Percentiles rank a stretch among this genome's conserved stretches.
phyloP scores from a whole-genome alignment of 2,113 vertebrate genomes.

The Sinocyclocheilus anshuiensis region DNA sequence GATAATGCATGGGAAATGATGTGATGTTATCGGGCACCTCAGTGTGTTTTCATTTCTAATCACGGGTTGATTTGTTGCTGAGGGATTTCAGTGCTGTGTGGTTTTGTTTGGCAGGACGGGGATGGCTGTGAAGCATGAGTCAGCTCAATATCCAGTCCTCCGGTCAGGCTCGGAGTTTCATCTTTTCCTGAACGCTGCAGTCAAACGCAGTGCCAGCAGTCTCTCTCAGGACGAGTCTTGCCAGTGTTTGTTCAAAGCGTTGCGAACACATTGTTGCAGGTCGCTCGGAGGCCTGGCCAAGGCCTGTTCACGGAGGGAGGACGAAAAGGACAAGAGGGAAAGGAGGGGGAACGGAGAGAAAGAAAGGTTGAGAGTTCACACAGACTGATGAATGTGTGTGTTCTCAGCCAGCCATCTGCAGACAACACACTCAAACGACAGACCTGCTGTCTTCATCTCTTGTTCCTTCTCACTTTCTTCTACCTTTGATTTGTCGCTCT shows the following conservation, averaged over 20 bases:
- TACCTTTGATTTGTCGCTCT: neutral
- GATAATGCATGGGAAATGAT: neutral
- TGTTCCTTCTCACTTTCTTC: neutral
- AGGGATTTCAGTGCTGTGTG: neutral
- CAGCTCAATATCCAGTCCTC: conserved; percentile 2
- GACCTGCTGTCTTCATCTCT: neutral
- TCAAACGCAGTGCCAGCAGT: neutral
- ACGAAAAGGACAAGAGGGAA: neutral
- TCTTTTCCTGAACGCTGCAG: neutral
- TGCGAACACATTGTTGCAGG: neutral
- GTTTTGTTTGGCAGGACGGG: neutral
- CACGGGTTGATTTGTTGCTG: neutral
- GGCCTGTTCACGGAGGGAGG: neutral
- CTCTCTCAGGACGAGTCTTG: neutral
- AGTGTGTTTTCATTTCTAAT: neutral
- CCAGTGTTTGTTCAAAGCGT: conserved; percentile 2
- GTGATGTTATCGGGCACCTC: neutral
- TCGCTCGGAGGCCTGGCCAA: neutral
- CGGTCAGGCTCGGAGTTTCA: neutral
- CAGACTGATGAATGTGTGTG: neutral
- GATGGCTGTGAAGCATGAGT: neutral
- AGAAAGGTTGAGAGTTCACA: neutral
- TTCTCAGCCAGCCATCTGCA: neutral
- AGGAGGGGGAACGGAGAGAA: neutral
- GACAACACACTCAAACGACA: neutral